These are phyloP conservation scores for Leucophenga maculata DNA, from an alignment of 2,888 invertebrate species.

Conservation along the genomic window DNA sequence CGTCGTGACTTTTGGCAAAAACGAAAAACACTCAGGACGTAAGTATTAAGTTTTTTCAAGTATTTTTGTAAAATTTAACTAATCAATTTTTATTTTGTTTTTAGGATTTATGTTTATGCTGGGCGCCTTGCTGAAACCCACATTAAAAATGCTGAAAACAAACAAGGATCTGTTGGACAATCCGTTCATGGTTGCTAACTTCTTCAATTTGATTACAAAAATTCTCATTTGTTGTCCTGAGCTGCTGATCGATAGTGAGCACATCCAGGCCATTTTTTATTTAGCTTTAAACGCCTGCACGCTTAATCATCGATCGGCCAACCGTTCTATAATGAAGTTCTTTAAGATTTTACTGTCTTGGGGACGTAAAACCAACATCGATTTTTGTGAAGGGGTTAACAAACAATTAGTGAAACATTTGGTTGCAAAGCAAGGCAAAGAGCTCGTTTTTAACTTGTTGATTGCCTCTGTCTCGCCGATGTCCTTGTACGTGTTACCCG, in stretches of 20 bases:
- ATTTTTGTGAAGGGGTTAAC: constrained; percentile 61
- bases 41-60: neutral
- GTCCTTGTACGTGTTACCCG: constrained; percentile 89
- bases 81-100: neutral
- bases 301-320: constrained; percentile 95
- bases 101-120: constrained; percentile 85
- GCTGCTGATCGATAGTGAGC: constrained; percentile 84
- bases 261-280: constrained; percentile 83
- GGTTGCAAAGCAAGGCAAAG: constrained; percentile 82
- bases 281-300: constrained; percentile 87
- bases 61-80: neutral
- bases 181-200: constrained; percentile 98
- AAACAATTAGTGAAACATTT: constrained; percentile 74
- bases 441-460: constrained; percentile 83
- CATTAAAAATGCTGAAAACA: constrained; percentile 85
- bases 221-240: constrained; percentile 91
- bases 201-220: constrained; percentile 80
- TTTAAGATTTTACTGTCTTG: constrained; percentile 85
- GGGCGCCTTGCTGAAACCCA: constrained; percentile 85
- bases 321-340: constrained; percentile 96
- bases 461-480: constrained; percentile 89
- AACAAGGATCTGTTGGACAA: constrained; percentile 88
- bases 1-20: constrained; percentile 88
- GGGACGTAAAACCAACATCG: constrained; percentile 74
- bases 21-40: constrained; percentile 79